Evolutionary conservation across 2,888 invertebrate genomes (phyloP), one percentile per base, ranked within the genome.

Genomic region (Physocephala rufipes): DNA sequence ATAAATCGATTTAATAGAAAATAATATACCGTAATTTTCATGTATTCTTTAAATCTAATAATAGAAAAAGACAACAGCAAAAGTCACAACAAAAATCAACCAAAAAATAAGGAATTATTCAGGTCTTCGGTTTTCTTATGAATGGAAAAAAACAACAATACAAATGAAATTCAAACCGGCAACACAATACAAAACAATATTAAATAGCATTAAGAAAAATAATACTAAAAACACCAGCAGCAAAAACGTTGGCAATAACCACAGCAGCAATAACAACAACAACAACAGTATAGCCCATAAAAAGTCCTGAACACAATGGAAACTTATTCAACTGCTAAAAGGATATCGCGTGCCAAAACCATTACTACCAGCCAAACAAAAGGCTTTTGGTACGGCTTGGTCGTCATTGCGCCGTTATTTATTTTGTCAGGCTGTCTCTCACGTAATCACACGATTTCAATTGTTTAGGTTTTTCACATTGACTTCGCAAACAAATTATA

Each of bases 261-360:
- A 26, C n/a, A 43, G 13, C 9, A n/a, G n/a, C 28, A 36, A 15
- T 21, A 30, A 66, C 67, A 65, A 66, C 24, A 61, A 65, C 51
- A 55, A 58, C 69, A 70, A 49, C 72, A 74, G 45, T 73, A 75
- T 51, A 5, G 5, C 19, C 75, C 74, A 74, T 71, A 73, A 12
- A 36, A 12, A 73, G 72, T 74, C 59, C 36, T 1, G 19, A 45
- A 47, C 21, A 68, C 43, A 67, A 67, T 66, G 63, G 65, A 71
- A 58, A 73, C 49, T 69, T 65, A 58, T 49, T 59, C 70, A 73
- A 73, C 49, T 71, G 72, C 73, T 76, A 76, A 79, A 82, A 79
- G 79, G 76, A 80, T 79, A 82, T 82, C 82, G 82, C 83, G 83
- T 82, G 82, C 79, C 76, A 76, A 79, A 78, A 80, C 55, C 66